A percentile compares a stretch with the other conserved stretches of the same genome.
Conservation (phyloP, 2,113 vertebrate species). For the Hippotragus niger region DNA sequence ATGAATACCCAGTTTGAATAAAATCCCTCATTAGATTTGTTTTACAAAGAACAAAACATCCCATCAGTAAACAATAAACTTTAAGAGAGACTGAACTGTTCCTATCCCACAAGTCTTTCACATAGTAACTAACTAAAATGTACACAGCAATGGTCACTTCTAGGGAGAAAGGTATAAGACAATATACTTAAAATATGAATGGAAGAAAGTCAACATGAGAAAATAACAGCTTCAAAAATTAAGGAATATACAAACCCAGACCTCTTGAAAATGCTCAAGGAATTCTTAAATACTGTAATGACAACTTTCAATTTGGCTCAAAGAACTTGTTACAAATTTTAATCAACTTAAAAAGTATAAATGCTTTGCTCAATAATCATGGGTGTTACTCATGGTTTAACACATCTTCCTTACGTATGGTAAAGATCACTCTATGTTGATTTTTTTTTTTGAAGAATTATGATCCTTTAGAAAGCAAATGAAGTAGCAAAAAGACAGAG, state of each 20-base stretch:
- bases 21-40: constrained; percentile 10
- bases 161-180: background rate
- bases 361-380: background rate
- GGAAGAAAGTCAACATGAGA: background rate
- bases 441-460: background rate
- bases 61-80: background rate
- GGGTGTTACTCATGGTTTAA: background rate
- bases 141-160: background rate
- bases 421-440: background rate
- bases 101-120: background rate
- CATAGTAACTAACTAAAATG: background rate
- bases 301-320: constrained; percentile 32
- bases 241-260: constrained; percentile 23
- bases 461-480: constrained; percentile 7
- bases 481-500: background rate
- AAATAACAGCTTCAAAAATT: constrained; percentile 12
- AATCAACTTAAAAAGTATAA: background rate
- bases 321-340: constrained; percentile 22
- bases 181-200: constrained; percentile 29
- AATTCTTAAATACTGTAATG: constrained; percentile 36
- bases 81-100: background rate
- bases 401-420: background rate
- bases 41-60: constrained; percentile 43
- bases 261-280: constrained; percentile 27
- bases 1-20: constrained; percentile 11